These are phyloP conservation scores for Drosophila willistoni DNA, from an alignment of 1,140 invertebrate species.

Conservation along the genomic window DNA sequence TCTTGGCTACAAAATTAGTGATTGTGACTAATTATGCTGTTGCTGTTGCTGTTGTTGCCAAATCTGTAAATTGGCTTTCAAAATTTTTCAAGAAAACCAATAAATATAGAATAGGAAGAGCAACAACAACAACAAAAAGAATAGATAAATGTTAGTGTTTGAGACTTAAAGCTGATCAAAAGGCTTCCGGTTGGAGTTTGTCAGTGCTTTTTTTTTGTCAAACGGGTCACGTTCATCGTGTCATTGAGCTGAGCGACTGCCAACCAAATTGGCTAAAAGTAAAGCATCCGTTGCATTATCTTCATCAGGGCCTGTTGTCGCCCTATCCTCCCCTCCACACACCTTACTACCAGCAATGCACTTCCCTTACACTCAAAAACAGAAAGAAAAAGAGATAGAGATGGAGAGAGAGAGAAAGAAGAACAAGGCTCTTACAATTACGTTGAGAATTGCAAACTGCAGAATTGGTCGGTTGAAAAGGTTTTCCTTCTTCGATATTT, in stretches of 20 bases:
- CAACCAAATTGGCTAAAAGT: conserved; percentile 77
- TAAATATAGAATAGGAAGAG: conserved; percentile 10
- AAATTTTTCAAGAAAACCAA: conserved; percentile 4
- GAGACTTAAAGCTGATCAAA: conserved; percentile 46
- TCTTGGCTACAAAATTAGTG: conserved; percentile 44
- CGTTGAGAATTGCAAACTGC: conserved; percentile 72
- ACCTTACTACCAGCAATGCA: neutral
- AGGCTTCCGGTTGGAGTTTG: conserved; percentile 39
- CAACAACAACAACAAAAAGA: no score
- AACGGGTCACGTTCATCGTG: conserved; percentile 75
- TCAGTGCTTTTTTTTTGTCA: conserved; percentile 49
- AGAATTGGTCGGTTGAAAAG: conserved; percentile 44
- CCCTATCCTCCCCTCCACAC: neutral
- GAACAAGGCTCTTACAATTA: conserved; percentile 66
- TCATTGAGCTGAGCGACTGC: conserved; percentile 74
- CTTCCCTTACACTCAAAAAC: conserved; percentile 30
- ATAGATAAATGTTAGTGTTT: neutral
- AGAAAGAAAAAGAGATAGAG: conserved; percentile 1
- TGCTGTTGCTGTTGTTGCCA: conserved; percentile 11
- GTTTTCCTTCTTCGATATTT: conserved; percentile 48
- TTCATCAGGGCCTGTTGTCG: conserved; percentile 58
- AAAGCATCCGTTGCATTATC: conserved; percentile 78
- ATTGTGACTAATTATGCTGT: conserved; percentile 65
- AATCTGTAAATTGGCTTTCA: neutral
- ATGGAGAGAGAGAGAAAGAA: conserved; percentile 14